Evolutionary conservation across 2,113 vertebrate genomes (phyloP).

Genomic region (Herpetotheres cachinnans): DNA sequence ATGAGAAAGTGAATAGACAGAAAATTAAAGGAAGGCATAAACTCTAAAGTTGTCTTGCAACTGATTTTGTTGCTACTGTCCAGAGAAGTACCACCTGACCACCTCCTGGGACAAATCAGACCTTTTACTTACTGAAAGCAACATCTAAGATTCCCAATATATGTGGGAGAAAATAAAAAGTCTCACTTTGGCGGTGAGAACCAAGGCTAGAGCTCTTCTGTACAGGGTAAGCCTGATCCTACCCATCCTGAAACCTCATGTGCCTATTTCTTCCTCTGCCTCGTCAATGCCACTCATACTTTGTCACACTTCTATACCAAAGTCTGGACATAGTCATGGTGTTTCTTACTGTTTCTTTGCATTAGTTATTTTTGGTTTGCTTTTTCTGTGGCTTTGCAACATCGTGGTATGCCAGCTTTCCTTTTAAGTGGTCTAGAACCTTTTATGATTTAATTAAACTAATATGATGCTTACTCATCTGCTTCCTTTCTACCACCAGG

Average conservation of each 20-base stretch:
- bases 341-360: neutral
- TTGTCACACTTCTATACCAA: neutral
- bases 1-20: neutral
- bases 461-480: neutral
- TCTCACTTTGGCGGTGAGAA: neutral
- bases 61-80: neutral
- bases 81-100: neutral
- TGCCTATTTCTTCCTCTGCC: neutral
- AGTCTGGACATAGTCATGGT: neutral
- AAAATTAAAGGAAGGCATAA: neutral
- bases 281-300: neutral
- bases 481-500: neutral
- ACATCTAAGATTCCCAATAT: neutral
- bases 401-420: neutral
- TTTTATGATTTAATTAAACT: constrained; percentile 14
- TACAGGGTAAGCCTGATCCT: neutral
- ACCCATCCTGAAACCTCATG: neutral
- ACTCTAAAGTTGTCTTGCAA: neutral
- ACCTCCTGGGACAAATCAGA: neutral
- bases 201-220: neutral
- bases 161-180: neutral
- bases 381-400: neutral
- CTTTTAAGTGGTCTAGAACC: neutral
- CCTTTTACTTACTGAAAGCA: neutral
- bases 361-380: neutral